phyloP scores from a whole-genome alignment of 2,888 invertebrate species.

The Steinernema carpocapsae region DNA sequence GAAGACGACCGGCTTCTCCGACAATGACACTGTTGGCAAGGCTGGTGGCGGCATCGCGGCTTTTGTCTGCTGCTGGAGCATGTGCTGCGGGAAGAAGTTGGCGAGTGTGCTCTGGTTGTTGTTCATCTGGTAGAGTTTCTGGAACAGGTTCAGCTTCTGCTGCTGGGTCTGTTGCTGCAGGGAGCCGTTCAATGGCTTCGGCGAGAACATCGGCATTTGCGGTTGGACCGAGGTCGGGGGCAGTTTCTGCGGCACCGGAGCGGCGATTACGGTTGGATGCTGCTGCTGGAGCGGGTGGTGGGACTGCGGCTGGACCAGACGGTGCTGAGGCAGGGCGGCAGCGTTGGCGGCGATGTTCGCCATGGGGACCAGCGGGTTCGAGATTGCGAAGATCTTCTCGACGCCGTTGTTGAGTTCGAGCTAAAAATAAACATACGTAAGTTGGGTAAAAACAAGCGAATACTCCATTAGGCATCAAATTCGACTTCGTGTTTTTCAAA shows the following conservation, averaged over 20 bases:
- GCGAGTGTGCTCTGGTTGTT: not conserved
- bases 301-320: not conserved
- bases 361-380: conserved; percentile 13
- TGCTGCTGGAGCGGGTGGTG: not conserved
- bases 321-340: not conserved
- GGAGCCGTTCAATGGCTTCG: conserved; percentile 15
- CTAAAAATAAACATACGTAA: not conserved
- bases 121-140: conserved; percentile 15
- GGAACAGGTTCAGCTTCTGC: not conserved
- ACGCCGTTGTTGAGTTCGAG: conserved; percentile 4
- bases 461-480: too few species aligned
- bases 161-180: conserved; percentile 28
- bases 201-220: conserved; percentile 10
- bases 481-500: too few species aligned
- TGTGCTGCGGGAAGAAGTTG: not conserved
- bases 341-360: conserved; percentile 16
- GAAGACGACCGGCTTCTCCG: conserved; percentile 15
- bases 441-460: too few species aligned
- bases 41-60: not conserved
- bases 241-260: conserved; percentile 1
- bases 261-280: not conserved
- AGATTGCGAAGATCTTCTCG: not conserved
- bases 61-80: not conserved
- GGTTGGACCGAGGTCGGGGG: not conserved
- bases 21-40: not conserved